phyloP scores from a whole-genome alignment of 2,113 vertebrate species.

The Tylochromis polylepis region DNA sequence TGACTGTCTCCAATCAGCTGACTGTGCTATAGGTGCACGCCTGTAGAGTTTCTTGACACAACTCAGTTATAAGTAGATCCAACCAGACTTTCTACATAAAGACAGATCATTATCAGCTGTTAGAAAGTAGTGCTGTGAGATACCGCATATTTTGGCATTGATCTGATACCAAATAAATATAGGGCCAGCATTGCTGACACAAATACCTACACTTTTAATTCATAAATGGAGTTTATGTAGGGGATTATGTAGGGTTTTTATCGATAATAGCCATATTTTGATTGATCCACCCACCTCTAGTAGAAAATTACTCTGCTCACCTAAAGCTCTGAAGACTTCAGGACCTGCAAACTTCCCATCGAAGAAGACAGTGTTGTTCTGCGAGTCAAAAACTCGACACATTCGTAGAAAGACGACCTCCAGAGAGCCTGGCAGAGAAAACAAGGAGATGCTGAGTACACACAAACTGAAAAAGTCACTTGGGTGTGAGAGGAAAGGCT shows the following conservation, averaged over 20 bases:
- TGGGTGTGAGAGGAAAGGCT: background rate
- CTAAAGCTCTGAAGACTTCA: slow-evolving; percentile 88
- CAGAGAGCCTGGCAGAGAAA: slow-evolving; percentile 78
- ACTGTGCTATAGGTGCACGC: background rate
- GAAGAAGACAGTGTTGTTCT: slow-evolving; percentile 91
- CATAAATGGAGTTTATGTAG: background rate
- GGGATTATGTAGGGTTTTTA: background rate
- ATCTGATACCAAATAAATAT: too few species aligned
- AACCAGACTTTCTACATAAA: background rate
- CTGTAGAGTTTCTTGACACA: background rate
- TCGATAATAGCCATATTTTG: background rate
- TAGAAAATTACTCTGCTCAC: slow-evolving; percentile 58
- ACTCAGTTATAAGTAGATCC: background rate
- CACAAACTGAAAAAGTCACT: background rate
- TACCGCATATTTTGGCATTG: too few species aligned
- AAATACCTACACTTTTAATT: background rate
- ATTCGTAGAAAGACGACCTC: slow-evolving; percentile 93
- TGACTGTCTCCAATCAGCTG: background rate
- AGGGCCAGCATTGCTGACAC: too few species aligned
- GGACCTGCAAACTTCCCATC: slow-evolving; percentile 89
- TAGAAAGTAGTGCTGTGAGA: background rate
- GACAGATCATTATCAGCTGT: background rate
- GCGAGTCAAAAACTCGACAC: slow-evolving; percentile 91
- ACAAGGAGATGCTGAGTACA: background rate
- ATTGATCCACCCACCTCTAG: background rate